Evolutionary conservation across 2,797 vertebrate genomes (phyloP).

Genomic region (Botia almorhae): DNA sequence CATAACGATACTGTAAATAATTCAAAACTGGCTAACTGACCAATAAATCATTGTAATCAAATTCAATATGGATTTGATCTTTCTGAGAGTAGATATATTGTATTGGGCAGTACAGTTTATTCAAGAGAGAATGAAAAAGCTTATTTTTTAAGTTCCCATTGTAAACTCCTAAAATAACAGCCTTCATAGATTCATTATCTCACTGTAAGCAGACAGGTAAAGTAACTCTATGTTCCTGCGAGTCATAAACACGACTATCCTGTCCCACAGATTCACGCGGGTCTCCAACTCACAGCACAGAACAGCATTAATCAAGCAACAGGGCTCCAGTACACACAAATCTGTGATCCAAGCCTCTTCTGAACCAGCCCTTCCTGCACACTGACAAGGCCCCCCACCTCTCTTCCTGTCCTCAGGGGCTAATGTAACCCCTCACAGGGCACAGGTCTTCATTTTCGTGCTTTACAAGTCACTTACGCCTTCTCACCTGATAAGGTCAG

Average conservation of each 20-base stretch:
- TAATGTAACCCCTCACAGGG: conserved; percentile 44
- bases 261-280: background rate
- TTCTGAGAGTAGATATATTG: background rate
- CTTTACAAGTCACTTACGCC: conserved; percentile 69
- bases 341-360: conserved; percentile 6
- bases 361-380: conserved; percentile 15
- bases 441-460: conserved; percentile 55
- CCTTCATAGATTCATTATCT: conserved; percentile 24
- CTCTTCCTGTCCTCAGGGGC: conserved; percentile 28
- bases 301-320: conserved; percentile 13
- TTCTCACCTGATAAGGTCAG: conserved; percentile 71
- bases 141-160: background rate
- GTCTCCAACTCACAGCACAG: conserved; percentile 60
- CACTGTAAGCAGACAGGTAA: conserved; percentile 1
- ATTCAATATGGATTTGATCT: background rate
- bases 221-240: conserved; percentile 6
- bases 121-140: background rate
- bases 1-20: background rate
- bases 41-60: background rate
- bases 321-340: conserved; percentile 23
- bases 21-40: background rate
- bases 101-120: background rate
- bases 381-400: conserved; percentile 54
- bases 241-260: conserved; percentile 8
- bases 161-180: conserved; percentile 18